Percentiles rank a stretch among this genome's conserved stretches.
Evolutionary conservation across 1,140 invertebrate genomes (phyloP).

Genomic region (Anoplophora glabripennis): DNA sequence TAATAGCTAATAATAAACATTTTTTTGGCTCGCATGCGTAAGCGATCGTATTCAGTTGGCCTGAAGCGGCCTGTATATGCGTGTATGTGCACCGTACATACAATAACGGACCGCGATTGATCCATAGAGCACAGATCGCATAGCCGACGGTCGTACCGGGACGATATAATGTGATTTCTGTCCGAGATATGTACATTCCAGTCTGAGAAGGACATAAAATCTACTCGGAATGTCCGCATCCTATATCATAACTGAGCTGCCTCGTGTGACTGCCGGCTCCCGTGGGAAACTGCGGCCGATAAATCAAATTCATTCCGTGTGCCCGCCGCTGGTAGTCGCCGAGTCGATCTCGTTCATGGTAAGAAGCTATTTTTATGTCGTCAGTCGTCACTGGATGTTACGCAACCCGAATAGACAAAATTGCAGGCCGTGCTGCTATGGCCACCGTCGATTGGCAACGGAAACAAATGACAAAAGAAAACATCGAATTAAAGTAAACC

Average conservation of each 20-base stretch:
- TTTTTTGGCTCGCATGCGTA: no score
- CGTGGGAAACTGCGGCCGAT: conserved; percentile 24
- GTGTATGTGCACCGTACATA: background rate
- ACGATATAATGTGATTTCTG: conserved; percentile 9
- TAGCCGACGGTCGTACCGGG: conserved; percentile 5
- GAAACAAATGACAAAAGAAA: no score
- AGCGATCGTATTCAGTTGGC: no score
- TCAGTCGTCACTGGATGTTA: no score
- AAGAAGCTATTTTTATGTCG: no score
- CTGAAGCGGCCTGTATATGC: no score
- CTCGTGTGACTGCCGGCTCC: conserved; percentile 22
- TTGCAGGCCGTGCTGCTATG: no score
- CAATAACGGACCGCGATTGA: conserved; percentile 7
- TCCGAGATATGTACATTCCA: background rate
- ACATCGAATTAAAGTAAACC: no score
- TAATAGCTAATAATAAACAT: no score
- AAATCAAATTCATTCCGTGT: conserved; percentile 23
- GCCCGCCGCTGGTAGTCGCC: background rate
- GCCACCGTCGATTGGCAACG: no score
- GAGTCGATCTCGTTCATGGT: background rate
- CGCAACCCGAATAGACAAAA: no score
- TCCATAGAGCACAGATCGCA: conserved; percentile 12
- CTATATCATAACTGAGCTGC: conserved; percentile 28
- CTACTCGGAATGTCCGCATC: conserved; percentile 10
- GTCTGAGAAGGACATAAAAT: conserved; percentile 5